Evolutionary conservation across 2,113 vertebrate species (phyloP).

Genomic region (Sinocyclocheilus maitianheensis): DNA sequence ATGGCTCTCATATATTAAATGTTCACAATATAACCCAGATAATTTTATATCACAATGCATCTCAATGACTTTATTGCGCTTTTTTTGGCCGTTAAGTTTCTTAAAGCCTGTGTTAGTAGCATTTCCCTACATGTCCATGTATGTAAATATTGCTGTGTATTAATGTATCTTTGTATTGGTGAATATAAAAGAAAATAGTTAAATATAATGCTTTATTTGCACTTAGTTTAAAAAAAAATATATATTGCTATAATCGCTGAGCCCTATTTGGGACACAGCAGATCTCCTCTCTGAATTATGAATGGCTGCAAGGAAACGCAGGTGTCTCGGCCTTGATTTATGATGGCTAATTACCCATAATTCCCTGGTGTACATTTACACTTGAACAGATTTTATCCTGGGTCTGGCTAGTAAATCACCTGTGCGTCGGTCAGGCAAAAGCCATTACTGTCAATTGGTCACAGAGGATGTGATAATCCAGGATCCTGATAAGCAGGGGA

Average conservation of each 20-base stretch:
- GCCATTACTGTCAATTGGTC: not conserved
- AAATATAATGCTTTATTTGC: no score
- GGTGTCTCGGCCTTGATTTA: slow-evolving; percentile 30
- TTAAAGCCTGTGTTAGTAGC: no score
- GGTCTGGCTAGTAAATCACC: not conserved
- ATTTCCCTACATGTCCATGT: no score
- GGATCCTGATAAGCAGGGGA: no score
- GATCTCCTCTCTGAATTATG: slow-evolving; percentile 6
- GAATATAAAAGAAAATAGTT: no score
- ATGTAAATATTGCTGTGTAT: no score
- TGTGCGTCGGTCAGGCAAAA: slow-evolving; percentile 12
- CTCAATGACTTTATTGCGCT: not conserved
- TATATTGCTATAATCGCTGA: not conserved
- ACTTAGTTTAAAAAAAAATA: no score
- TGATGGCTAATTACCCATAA: slow-evolving; percentile 27
- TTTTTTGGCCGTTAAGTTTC: no score
- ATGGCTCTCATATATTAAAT: not conserved
- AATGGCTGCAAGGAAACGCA: slow-evolving; percentile 9
- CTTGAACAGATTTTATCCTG: slow-evolving; percentile 13
- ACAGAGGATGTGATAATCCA: not conserved
- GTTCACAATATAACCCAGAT: not conserved
- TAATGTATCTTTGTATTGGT: no score
- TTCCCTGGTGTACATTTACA: slow-evolving; percentile 27
- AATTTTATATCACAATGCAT: not conserved
- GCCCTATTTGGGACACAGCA: not conserved